These are phyloP conservation scores for Lithosia quadra DNA, from an alignment of 2,888 invertebrate species.

Conservation along the genomic window DNA sequence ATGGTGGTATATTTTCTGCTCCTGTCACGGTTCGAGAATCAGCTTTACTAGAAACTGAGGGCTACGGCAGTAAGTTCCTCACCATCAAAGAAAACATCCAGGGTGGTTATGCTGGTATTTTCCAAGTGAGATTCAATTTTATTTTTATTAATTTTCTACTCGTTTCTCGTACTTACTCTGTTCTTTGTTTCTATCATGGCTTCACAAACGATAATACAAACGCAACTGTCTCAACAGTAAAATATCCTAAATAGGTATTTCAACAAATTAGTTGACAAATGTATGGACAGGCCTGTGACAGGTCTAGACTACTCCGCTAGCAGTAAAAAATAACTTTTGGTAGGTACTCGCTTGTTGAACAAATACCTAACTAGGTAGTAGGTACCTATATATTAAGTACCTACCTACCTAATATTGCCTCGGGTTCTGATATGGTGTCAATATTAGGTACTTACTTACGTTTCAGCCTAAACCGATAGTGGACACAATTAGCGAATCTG, in stretches of 20 bases:
- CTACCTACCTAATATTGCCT: background rate
- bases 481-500: conserved; percentile 91
- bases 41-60: conserved; percentile 75
- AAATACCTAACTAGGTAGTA: too few species aligned
- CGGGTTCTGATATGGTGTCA: background rate
- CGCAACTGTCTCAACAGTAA: too few species aligned
- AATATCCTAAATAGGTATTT: too few species aligned
- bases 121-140: conserved; percentile 68
- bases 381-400: too few species aligned
- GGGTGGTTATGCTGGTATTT: conserved; percentile 71
- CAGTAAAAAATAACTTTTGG: too few species aligned
- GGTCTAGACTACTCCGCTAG: too few species aligned
- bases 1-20: conserved; percentile 61
- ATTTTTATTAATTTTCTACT: background rate
- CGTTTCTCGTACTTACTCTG: too few species aligned
- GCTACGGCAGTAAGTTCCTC: conserved; percentile 72
- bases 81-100: conserved; percentile 78
- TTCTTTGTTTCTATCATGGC: background rate
- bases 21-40: conserved; percentile 68
- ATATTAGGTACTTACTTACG: conserved; percentile 5
- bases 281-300: too few species aligned
- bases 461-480: conserved; percentile 90
- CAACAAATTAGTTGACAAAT: too few species aligned
- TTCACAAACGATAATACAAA: too few species aligned
- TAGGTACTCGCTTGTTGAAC: too few species aligned